Percentiles rank a stretch among this genome's conserved stretches.
Conservation (phyloP, 2,797 vertebrate genomes). For the Pseudopleuronectes americanus region DNA sequence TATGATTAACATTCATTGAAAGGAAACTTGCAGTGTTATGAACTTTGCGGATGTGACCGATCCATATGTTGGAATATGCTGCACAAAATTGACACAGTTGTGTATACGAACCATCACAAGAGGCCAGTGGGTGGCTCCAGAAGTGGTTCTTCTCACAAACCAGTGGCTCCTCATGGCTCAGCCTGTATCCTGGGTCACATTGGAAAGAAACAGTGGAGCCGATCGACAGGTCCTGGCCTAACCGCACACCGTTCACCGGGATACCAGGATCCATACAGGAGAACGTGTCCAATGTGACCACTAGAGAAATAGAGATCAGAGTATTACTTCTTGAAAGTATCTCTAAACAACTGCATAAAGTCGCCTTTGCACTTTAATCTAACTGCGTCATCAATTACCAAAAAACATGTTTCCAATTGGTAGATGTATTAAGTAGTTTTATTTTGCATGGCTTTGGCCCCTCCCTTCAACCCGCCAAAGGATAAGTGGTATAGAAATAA, state of each 20-base stretch:
- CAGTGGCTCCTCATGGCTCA: conserved; percentile 94
- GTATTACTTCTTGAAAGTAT: not conserved
- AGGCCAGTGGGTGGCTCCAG: conserved; percentile 96
- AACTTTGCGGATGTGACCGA: not conserved
- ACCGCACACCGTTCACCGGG: conserved; percentile 92
- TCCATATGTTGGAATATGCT: not conserved
- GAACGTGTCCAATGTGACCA: conserved; percentile 96
- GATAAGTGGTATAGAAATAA: too few relatives aligned
- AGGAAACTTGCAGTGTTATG: not conserved
- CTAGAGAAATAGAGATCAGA: conserved; percentile 67
- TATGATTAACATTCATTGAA: not conserved
- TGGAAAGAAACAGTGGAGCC: conserved; percentile 94
- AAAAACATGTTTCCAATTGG: too few relatives aligned
- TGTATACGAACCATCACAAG: conserved; percentile 91
- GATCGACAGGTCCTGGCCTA: conserved; percentile 95
- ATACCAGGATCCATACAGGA: conserved; percentile 98
- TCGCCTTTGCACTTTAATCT: not conserved
- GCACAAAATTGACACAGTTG: not conserved
- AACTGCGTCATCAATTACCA: too few relatives aligned
- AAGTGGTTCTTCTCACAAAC: conserved; percentile 98
- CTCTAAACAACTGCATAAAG: not conserved
- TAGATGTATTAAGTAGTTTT: too few relatives aligned
- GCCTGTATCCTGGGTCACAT: conserved; percentile 93
- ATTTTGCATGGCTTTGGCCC: too few relatives aligned
- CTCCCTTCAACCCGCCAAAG: too few relatives aligned